phyloP scores from a whole-genome alignment of 2,888 invertebrate genomes.

The Drosophila gaucha region DNA sequence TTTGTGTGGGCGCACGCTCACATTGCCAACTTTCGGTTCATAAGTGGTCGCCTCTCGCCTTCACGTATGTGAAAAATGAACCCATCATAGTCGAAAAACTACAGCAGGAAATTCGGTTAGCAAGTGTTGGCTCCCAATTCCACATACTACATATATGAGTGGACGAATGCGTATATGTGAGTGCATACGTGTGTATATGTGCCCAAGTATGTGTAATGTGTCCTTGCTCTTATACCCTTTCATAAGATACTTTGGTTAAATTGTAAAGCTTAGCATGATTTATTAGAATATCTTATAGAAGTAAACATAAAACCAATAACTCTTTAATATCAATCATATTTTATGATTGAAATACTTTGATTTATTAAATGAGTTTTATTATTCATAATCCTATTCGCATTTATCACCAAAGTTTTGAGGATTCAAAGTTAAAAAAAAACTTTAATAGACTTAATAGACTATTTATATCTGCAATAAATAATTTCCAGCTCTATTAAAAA shows the following conservation, averaged over 20 bases:
- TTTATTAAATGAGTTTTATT: too few species aligned
- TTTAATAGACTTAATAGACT: too few species aligned
- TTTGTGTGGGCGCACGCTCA: conserved; percentile 42
- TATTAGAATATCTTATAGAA: too few species aligned
- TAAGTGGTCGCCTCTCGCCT: conserved; percentile 69
- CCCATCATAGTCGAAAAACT: conserved; percentile 80
- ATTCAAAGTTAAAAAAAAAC: too few species aligned
- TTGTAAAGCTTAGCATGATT: not conserved
- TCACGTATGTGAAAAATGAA: conserved; percentile 71
- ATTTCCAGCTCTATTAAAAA: too few species aligned
- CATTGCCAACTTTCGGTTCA: conserved; percentile 68
- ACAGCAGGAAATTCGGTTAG: conserved; percentile 81
- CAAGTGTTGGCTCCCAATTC: conserved; percentile 77
- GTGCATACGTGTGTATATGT: conserved; percentile 7
- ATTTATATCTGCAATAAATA: too few species aligned
- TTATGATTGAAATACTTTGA: too few species aligned
- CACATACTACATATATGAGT: conserved; percentile 15
- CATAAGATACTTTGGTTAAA: not conserved
- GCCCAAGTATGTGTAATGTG: conserved; percentile 49
- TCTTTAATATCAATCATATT: too few species aligned
- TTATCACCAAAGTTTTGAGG: too few species aligned
- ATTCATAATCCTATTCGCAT: too few species aligned
- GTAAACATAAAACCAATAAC: too few species aligned
- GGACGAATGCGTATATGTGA: conserved; percentile 14
- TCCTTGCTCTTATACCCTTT: conserved; percentile 57